Evolutionary conservation across 2,113 vertebrate genomes (phyloP), one percentile per base, ranked within the genome.

Genomic region (Mesitornis unicolor): DNA sequence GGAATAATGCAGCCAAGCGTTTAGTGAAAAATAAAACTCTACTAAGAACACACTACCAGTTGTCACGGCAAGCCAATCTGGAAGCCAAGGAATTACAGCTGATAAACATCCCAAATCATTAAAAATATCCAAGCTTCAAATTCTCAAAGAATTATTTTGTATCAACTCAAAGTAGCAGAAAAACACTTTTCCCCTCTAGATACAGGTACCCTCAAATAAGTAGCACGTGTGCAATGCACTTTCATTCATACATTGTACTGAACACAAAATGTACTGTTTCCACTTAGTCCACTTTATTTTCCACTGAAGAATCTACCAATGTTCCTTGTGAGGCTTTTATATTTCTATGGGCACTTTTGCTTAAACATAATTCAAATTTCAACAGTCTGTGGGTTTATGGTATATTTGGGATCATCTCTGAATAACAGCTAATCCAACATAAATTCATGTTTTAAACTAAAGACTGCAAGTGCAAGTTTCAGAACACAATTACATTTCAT

Each of bases 401-500:
- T n/a, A 11, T 90, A 77, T 50, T 90, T 89, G 69, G 69, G 83
- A 96, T 91, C 42, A 87, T 89, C 90, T 78, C 50, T 61, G 68
- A 87, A 81, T 36, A 25, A 74, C 15, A 25, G 24, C 65, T 94
- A 84, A 93, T 85, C 74, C 50, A 15, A 71, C 47, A 80, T 79
- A 91, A 93, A 96, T 42, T 89, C 42, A 61, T 8, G 7, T 64
- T 84, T 95, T 81, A 89, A 91, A 83, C 43, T 75, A 65, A 70
- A 76, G 86, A 63, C 61, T 89, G 0, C 51, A 92, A 93, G 57
- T 26, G 26, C 50, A 80, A 53, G 11, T 74, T 91, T 83, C 69
- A 90, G 80, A 94, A 95, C 91, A 88, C 53, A 85, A 76, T 69
- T 88, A 93, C 20, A 50, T 75, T 79, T 84, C 71, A 69, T 57